Percentiles rank a stretch among this genome's conserved stretches.
Conservation (phyloP, 2,888 invertebrate species). For the Dolichopus griseipennis region DNA sequence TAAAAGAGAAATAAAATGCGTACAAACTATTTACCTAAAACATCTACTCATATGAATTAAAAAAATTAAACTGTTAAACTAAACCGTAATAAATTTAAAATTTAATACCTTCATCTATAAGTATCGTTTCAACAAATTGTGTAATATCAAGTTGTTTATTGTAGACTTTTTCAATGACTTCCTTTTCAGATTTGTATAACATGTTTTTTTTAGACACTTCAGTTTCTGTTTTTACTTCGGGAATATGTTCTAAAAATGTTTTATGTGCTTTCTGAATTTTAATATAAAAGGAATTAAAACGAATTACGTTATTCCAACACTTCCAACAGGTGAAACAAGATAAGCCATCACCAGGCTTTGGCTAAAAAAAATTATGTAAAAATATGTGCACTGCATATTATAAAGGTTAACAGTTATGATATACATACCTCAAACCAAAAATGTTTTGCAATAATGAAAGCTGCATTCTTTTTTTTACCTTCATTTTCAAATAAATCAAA, state of each 20-base stretch:
- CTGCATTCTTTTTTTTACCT: slow-evolving; percentile 32
- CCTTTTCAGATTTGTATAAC: neutral
- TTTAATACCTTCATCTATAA: no score
- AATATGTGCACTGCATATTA: no score
- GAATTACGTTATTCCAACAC: slow-evolving; percentile 21
- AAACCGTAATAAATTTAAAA: no score
- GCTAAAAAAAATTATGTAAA: slow-evolving; percentile 8
- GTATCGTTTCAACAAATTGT: no score
- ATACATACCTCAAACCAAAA: slow-evolving; percentile 40
- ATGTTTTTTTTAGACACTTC: no score
- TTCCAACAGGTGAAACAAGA: slow-evolving; percentile 18
- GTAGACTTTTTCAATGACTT: neutral
- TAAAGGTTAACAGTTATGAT: neutral
- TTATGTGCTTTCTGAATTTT: slow-evolving; percentile 18
- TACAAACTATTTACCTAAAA: no score
- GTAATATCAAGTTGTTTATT: no score
- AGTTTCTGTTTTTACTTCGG: neutral
- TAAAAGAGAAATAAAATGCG: no score
- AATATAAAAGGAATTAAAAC: slow-evolving; percentile 21
- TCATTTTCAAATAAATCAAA: slow-evolving; percentile 35
- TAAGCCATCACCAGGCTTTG: slow-evolving; percentile 15
- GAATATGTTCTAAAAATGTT: neutral
- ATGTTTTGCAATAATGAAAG: slow-evolving; percentile 33
- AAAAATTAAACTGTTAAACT: no score
- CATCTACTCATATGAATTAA: no score